Percentiles rank a stretch among this genome's conserved stretches.
phyloP scores from a whole-genome alignment of 2,888 invertebrate genomes.

The Tinea pellionella region DNA sequence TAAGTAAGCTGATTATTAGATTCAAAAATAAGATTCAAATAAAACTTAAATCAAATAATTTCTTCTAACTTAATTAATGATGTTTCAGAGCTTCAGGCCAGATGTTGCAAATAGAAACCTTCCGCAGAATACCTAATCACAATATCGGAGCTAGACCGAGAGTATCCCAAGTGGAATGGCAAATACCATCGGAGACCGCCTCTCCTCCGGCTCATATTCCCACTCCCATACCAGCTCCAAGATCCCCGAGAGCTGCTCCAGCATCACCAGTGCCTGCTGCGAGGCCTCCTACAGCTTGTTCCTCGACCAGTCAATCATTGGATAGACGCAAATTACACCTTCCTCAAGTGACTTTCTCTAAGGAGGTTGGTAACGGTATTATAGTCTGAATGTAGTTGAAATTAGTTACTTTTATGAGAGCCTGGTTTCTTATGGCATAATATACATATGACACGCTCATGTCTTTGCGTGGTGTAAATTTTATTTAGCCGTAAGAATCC shows the following conservation, averaged over 20 bases:
- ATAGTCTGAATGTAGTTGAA: slow-evolving; percentile 70
- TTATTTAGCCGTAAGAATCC: too few species aligned
- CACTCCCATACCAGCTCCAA: slow-evolving; percentile 26
- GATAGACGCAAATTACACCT: slow-evolving; percentile 76
- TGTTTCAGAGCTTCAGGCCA: slow-evolving; percentile 75
- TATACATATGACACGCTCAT: too few species aligned
- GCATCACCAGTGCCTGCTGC: slow-evolving; percentile 53
- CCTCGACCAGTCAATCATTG: slow-evolving; percentile 71
- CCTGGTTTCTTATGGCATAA: neutral
- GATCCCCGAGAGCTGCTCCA: slow-evolving; percentile 46
- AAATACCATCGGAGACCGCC: slow-evolving; percentile 45
- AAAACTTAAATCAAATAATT: too few species aligned
- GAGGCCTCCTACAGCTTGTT: slow-evolving; percentile 78
- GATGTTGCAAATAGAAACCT: slow-evolving; percentile 77
- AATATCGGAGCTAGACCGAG: slow-evolving; percentile 40
- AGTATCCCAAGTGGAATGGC: slow-evolving; percentile 33
- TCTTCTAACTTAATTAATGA: too few species aligned
- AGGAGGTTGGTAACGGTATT: slow-evolving; percentile 92
- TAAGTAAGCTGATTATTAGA: slow-evolving; percentile 71
- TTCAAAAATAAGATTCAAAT: neutral
- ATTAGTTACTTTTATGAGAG: neutral
- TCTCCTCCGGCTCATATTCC: slow-evolving; percentile 34
- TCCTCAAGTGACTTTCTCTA: slow-evolving; percentile 87
- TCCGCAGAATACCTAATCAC: slow-evolving; percentile 68
- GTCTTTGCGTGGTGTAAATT: too few species aligned